Percentiles rank a stretch among this genome's conserved stretches.
Conservation (phyloP, 2,113 vertebrate genomes). For the Rhinogobius similis region DNA sequence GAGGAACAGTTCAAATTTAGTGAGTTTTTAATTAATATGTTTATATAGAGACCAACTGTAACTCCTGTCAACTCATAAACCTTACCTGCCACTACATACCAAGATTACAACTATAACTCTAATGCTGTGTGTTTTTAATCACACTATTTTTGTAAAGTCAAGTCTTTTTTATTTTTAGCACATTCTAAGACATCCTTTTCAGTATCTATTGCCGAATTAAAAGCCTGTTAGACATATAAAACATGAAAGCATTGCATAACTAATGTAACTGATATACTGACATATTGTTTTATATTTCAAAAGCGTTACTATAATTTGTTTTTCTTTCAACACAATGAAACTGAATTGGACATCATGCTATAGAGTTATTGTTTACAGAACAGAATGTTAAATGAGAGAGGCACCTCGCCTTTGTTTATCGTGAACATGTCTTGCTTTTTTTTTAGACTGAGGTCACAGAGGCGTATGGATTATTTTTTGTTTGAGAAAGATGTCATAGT, state of each 20-base stretch:
- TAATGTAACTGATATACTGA: no score
- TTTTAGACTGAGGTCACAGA: slow-evolving; percentile 10
- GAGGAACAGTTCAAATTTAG: slow-evolving; percentile 99
- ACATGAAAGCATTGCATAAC: not conserved
- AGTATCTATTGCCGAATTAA: not conserved
- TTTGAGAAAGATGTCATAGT: slow-evolving; percentile 23
- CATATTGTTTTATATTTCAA: not conserved
- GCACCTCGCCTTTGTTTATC: not conserved
- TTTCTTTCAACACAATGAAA: not conserved
- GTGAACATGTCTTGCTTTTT: not conserved
- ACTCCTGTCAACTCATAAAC: not conserved
- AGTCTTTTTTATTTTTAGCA: not conserved
- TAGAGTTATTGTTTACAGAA: not conserved
- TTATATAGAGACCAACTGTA: not conserved
- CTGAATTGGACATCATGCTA: not conserved
- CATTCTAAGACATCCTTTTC: not conserved
- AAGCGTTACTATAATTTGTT: not conserved
- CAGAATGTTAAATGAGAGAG: not conserved
- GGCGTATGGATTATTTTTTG: slow-evolving; percentile 18
- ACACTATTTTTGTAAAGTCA: not conserved
- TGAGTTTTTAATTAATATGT: slow-evolving; percentile 68
- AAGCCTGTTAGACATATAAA: not conserved
- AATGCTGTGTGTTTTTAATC: not conserved
- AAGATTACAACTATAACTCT: not conserved
- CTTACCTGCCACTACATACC: not conserved